Percentiles rank a stretch among this genome's conserved stretches.
phyloP scores from a whole-genome alignment of 2,888 invertebrate species.

The Ectemnius continuus region DNA sequence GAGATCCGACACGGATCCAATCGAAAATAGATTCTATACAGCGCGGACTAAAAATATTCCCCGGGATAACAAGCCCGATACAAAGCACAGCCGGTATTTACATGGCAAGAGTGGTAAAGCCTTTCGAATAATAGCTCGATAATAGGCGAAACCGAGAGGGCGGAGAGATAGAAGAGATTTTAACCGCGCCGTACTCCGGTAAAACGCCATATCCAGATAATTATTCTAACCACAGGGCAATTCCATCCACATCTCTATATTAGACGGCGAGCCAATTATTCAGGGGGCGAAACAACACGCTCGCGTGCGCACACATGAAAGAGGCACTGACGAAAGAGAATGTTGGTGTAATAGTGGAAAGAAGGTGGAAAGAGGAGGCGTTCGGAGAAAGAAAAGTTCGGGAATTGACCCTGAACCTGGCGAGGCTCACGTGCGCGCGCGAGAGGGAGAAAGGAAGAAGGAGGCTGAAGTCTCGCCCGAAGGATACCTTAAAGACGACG shows the following conservation, averaged over 20 bases:
- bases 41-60: too few relatives aligned
- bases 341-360: slow-evolving; percentile 39
- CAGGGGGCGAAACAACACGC: slow-evolving; percentile 26
- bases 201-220: slow-evolving; percentile 13
- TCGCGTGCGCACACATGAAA: slow-evolving; percentile 15
- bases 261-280: not conserved
- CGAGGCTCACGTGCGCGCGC: slow-evolving; percentile 14
- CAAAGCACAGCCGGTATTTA: too few relatives aligned
- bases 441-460: not conserved
- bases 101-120: too few relatives aligned
- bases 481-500: slow-evolving; percentile 50
- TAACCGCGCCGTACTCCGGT: too few relatives aligned
- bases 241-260: not conserved
- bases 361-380: slow-evolving; percentile 27
- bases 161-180: too few relatives aligned
- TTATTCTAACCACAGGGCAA: too few relatives aligned
- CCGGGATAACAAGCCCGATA: too few relatives aligned
- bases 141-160: too few relatives aligned
- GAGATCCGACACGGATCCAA: too few relatives aligned
- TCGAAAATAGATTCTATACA: too few relatives aligned
- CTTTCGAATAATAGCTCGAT: too few relatives aligned
- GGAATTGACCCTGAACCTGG: slow-evolving; percentile 48
- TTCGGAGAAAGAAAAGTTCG: slow-evolving; percentile 47
- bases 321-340: slow-evolving; percentile 11
- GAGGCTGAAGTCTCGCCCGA: slow-evolving; percentile 26